These are phyloP conservation scores for Caenorhabditis japonica DNA, from an alignment of 2,888 invertebrate genomes.

Conservation along the genomic window DNA sequence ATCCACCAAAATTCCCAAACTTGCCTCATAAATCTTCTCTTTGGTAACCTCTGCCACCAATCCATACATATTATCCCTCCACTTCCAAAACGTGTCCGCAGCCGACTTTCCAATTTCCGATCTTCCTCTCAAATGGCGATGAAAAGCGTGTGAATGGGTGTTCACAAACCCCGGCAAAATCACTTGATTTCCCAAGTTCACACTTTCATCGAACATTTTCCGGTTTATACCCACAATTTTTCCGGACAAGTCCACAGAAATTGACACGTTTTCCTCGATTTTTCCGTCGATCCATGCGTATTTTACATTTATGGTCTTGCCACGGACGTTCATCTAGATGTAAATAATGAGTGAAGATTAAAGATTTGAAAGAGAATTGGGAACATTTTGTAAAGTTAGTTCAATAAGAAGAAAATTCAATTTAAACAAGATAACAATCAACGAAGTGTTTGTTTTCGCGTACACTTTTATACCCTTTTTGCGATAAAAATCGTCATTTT, in stretches of 20 bases:
- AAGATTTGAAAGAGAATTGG: neutral
- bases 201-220: conserved; percentile 13
- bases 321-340: conserved; percentile 52
- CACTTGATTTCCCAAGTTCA: conserved; percentile 27
- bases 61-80: conserved; percentile 76
- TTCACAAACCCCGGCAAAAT: conserved; percentile 75
- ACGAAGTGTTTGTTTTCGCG: neutral
- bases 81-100: conserved; percentile 74
- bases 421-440: neutral
- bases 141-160: conserved; percentile 76
- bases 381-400: no score
- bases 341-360: neutral
- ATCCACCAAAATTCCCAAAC: no score
- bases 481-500: no score
- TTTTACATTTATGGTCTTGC: conserved; percentile 51
- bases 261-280: conserved; percentile 53
- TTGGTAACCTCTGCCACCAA: conserved; percentile 69
- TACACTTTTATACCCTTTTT: neutral
- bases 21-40: conserved; percentile 67
- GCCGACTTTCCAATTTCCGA: conserved; percentile 67
- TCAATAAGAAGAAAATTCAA: no score
- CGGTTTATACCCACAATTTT: conserved; percentile 50
- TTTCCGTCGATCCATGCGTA: conserved; percentile 57
- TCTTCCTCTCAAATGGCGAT: conserved; percentile 70
- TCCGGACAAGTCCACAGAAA: conserved; percentile 41